Conservation (phyloP, 2,797 vertebrate genomes). For the Rhabdomys pumilio region DNA sequence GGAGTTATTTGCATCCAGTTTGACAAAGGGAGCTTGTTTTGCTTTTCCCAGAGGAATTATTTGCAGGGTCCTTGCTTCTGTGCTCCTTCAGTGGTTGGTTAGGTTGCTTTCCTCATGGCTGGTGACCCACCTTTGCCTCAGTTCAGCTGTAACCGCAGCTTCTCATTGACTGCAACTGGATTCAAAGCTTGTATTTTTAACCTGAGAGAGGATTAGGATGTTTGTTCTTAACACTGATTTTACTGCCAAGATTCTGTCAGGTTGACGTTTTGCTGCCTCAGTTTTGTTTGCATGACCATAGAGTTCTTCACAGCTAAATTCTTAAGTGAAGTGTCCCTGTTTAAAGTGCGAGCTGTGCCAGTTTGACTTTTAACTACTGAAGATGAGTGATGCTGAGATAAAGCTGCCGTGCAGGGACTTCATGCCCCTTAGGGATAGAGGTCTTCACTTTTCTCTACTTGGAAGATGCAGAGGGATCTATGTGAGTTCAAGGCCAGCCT, state of each 20-base stretch:
- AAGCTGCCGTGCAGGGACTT: not conserved
- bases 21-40: not conserved
- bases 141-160: not conserved
- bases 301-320: constrained; percentile 33
- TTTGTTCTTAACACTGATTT: constrained; percentile 52
- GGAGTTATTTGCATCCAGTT: not conserved
- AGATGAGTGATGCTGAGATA: not conserved
- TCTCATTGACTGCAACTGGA: not conserved
- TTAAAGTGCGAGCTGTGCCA: constrained; percentile 39
- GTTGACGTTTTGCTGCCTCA: constrained; percentile 12
- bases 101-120: not conserved
- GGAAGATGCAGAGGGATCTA: not conserved
- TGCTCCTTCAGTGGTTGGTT: not conserved
- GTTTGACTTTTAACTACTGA: constrained; percentile 44
- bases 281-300: constrained; percentile 43
- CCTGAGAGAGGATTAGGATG: not conserved
- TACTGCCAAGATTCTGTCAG: constrained; percentile 51
- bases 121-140: not conserved
- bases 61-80: not conserved
- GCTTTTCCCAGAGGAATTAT: not conserved
- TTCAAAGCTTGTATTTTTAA: constrained; percentile 30
- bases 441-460: constrained; percentile 42
- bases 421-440: not conserved
- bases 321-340: constrained; percentile 40
- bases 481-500: not conserved